phyloP scores from a whole-genome alignment of 2,797 vertebrate species.

The Odontamblyopus rebecca region DNA sequence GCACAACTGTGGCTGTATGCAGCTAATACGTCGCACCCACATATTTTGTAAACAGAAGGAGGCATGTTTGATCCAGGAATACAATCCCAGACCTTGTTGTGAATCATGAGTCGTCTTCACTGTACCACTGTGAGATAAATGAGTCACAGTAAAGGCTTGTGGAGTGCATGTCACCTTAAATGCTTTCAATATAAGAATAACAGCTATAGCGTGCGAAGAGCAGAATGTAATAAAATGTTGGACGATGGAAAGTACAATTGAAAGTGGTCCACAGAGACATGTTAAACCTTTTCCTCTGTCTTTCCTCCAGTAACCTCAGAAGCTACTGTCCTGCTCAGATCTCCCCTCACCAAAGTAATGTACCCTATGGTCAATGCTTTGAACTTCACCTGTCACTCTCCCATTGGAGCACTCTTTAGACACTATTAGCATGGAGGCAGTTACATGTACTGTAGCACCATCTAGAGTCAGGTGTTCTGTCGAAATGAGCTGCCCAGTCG shows the following conservation, averaged over 20 bases:
- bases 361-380: constrained; percentile 35
- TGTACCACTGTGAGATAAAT: not conserved
- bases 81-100: not conserved
- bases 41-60: not conserved
- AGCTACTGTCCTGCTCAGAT: constrained; percentile 26
- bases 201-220: not conserved
- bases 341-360: constrained; percentile 21
- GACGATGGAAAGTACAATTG: constrained; percentile 31
- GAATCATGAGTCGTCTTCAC: not conserved
- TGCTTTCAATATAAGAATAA: not conserved
- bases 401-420: constrained; percentile 16
- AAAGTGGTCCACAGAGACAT: constrained; percentile 40
- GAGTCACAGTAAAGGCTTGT: not conserved
- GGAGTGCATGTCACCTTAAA: constrained; percentile 1
- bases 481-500: no score
- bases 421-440: not conserved
- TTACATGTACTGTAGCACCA: constrained; percentile 36
- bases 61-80: not conserved
- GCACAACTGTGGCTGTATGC: not conserved
- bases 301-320: constrained; percentile 25
- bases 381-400: constrained; percentile 22
- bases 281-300: constrained; percentile 44
- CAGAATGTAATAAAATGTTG: constrained; percentile 18
- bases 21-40: not conserved
- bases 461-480: constrained; percentile 6